Evolutionary conservation across 2,797 vertebrate genomes (phyloP), one percentile per base, ranked within the genome.

Genomic region (Harpagifer antarcticus): DNA sequence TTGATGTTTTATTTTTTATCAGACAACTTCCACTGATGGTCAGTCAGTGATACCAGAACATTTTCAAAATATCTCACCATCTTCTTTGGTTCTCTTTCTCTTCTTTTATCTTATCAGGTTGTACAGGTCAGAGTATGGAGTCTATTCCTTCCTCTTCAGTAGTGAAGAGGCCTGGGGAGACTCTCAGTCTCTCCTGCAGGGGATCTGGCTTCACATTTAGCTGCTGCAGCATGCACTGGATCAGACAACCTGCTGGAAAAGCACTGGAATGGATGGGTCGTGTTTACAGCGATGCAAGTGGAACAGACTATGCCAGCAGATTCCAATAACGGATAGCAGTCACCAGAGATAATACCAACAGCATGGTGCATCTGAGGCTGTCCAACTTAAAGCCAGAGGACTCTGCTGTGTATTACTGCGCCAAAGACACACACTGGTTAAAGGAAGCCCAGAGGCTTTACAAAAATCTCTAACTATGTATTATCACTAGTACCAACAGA

Each of bases 151-250:
- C 69, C 52, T 27, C 13, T 44, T 42, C 77, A 61, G 54, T 50
- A 2, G 0, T 62, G 13, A 89, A 84, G 68, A 40, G 1, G 44
- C 59, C 63, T 0, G 9, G 76, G 37, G 83, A 86, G 61, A 54
- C 70, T 54, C 60, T 82, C 20, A 91, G 68, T 69, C 67, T 91
- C 7, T 89, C 81, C 59, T 92, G 87, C 37, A 56, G 49, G 23
- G 83, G 37, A 63, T 23, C 20, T 23, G 20, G 20, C 20, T 23
- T 23, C 20, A 23, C 20, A 23, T 23, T 23, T 23, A 23, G 20
- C 2, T 23, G 20, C 20, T 23, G 20, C n/a, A n/a, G n/a, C n/a
- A n/a, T n/a, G n/a, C n/a, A n/a, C 20, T 23, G 20, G 20, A 2
- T 23, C 20, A 23, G 20, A 23, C 20, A 23, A 23, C 20, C 20